Evolutionary conservation across 2,797 vertebrate species (phyloP).

Genomic region (Diceros bicornis): DNA sequence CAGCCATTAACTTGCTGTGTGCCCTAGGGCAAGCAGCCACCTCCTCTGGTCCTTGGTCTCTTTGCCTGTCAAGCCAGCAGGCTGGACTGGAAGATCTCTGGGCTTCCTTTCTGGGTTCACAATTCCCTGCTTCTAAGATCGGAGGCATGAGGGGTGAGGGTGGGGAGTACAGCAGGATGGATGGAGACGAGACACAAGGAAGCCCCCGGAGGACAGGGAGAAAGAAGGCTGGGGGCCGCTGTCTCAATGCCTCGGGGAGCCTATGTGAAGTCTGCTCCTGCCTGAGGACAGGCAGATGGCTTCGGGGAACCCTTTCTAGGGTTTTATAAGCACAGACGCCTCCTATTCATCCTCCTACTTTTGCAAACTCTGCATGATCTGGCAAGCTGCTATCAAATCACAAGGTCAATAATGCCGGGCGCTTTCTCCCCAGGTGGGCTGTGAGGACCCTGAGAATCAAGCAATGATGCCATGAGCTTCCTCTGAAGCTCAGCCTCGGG

Average conservation of each 20-base stretch:
- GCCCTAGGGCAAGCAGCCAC: not conserved
- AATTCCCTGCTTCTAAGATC: not conserved
- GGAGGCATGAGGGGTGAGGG: not conserved
- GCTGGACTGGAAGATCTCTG: not conserved
- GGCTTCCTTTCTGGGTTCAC: not conserved
- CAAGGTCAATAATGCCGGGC: not conserved
- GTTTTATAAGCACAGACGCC: not conserved
- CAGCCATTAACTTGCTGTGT: not conserved
- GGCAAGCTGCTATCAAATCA: not conserved
- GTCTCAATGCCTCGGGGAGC: not conserved
- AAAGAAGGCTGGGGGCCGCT: not conserved
- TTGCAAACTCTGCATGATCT: not conserved
- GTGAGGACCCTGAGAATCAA: not conserved
- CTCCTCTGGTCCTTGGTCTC: not conserved
- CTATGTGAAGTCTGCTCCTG: not conserved
- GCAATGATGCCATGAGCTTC: accelerated
- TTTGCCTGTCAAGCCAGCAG: not conserved
- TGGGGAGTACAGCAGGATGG: not conserved
- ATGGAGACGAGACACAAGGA: not conserved
- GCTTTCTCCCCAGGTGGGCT: not conserved
- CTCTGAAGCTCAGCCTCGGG: not conserved
- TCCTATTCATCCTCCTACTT: not conserved
- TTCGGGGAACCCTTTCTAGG: not conserved
- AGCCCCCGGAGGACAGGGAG: not conserved
- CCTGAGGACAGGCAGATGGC: not conserved